These are phyloP conservation scores for Cerceris ruficornis DNA, from an alignment of 2,888 invertebrate genomes.

Conservation along the genomic window DNA sequence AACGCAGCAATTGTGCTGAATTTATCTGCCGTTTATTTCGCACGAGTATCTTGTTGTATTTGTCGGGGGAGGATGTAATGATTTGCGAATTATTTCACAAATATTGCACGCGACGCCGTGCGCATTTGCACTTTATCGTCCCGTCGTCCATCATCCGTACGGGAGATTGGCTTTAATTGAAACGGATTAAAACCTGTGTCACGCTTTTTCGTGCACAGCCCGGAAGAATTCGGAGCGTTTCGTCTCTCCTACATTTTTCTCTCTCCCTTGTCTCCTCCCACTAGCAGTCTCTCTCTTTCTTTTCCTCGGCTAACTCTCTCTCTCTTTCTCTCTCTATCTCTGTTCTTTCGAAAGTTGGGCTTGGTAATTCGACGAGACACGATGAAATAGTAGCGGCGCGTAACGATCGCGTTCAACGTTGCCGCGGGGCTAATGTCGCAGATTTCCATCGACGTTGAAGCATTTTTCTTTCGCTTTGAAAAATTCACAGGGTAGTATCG, in stretches of 20 bases:
- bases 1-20: background rate
- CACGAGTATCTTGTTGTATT: background rate
- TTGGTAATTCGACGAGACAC: constrained; percentile 37
- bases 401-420: constrained; percentile 36
- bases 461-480: constrained; percentile 28
- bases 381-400: constrained; percentile 38
- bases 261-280: background rate
- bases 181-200: too few relatives aligned
- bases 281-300: background rate
- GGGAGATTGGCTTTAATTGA: too few relatives aligned
- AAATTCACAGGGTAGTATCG: constrained; percentile 20
- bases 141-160: too few relatives aligned
- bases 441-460: constrained; percentile 35
- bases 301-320: background rate
- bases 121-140: too few relatives aligned
- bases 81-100: background rate
- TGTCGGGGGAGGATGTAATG: background rate
- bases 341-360: background rate
- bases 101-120: background rate
- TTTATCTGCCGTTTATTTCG: background rate
- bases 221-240: background rate
- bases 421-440: constrained; percentile 37
- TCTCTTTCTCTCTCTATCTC: background rate
- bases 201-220: background rate
- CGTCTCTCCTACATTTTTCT: background rate